phyloP scores from a whole-genome alignment of 1,140 invertebrate genomes.

The Drosophila kikkawai region DNA sequence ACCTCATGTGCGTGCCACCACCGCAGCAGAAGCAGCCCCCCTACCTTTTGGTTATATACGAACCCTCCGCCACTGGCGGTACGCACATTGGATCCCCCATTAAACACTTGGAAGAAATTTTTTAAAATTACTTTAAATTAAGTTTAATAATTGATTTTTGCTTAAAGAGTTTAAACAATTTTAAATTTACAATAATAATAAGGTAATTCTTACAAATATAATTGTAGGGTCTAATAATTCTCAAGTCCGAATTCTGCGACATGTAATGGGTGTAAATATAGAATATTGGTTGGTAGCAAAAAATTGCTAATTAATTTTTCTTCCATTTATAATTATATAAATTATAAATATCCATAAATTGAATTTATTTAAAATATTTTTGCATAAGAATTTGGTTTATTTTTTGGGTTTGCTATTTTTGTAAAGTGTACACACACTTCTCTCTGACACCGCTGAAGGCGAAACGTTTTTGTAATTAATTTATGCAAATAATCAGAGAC shows the following conservation, averaged over 20 bases:
- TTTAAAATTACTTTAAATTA: too few species aligned
- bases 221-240: background rate
- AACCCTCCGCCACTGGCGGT: slow-evolving; percentile 9
- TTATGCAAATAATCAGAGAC: slow-evolving; percentile 77
- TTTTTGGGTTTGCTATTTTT: background rate
- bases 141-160: too few species aligned
- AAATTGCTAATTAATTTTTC: too few species aligned
- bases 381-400: too few species aligned
- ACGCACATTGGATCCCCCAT: slow-evolving; percentile 60
- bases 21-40: background rate
- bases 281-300: too few species aligned
- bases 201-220: background rate
- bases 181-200: too few species aligned
- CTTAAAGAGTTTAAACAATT: too few species aligned
- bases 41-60: background rate
- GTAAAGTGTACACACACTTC: slow-evolving; percentile 21
- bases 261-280: background rate
- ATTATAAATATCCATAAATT: too few species aligned
- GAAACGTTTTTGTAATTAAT: slow-evolving; percentile 79
- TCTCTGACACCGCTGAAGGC: slow-evolving; percentile 19
- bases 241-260: background rate
- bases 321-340: background rate
- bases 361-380: too few species aligned
- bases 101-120: background rate
- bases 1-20: slow-evolving; percentile 46